phyloP scores from a whole-genome alignment of 2,113 vertebrate genomes.

The Apodemus sylvaticus region DNA sequence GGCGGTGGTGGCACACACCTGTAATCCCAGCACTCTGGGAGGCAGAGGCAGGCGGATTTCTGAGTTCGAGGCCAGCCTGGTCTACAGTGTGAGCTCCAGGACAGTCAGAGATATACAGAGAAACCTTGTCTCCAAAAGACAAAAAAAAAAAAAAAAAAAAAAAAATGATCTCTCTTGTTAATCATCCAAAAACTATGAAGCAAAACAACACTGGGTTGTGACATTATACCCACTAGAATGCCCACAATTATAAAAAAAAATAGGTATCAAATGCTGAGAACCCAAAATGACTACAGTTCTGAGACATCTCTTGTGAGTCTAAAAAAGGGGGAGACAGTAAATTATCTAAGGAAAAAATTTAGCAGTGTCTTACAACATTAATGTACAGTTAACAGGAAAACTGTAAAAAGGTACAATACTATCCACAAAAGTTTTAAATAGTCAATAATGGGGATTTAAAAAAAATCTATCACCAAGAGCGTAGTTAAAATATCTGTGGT shows the following conservation, averaged over 20 bases:
- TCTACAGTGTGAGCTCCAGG: too few species aligned
- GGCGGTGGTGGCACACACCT: too few species aligned
- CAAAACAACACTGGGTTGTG: background rate
- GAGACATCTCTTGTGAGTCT: background rate
- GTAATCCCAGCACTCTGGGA: too few species aligned
- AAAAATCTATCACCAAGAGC: background rate
- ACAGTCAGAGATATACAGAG: too few species aligned
- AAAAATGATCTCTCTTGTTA: background rate
- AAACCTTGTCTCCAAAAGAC: too few species aligned
- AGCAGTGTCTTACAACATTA: background rate
- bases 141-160: background rate
- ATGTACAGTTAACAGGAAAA: background rate
- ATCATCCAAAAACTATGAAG: background rate
- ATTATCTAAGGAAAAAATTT: background rate
- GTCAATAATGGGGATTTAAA: background rate
- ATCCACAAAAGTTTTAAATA: background rate
- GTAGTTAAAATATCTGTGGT: background rate
- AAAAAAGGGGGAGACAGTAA: background rate
- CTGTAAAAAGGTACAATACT: background rate
- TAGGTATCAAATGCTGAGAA: background rate
- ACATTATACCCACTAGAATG: background rate
- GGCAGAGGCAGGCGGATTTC: too few species aligned
- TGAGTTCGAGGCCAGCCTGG: too few species aligned
- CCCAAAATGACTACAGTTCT: background rate
- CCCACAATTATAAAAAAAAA: background rate